These are phyloP conservation scores for Rhombomys opimus DNA, from an alignment of 2,113 vertebrate genomes.

Conservation along the genomic window DNA sequence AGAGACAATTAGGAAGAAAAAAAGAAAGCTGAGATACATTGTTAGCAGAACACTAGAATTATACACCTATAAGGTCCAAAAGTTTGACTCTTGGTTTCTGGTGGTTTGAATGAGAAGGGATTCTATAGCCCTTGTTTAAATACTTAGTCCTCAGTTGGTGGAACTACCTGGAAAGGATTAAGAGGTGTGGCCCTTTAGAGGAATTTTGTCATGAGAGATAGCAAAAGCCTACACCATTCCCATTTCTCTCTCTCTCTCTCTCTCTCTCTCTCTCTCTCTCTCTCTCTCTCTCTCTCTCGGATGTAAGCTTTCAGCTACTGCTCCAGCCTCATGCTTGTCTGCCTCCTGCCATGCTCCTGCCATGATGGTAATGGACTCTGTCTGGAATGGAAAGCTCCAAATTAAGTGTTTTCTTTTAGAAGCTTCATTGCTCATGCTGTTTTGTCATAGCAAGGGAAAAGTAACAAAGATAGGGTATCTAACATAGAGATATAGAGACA, in stretches of 20 bases:
- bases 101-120: not conserved
- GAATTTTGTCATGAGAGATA: not conserved
- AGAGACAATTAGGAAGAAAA: not conserved
- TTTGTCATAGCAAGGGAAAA: not conserved
- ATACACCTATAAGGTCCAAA: conserved; percentile 14
- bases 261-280: not conserved
- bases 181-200: not conserved
- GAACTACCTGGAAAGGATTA: not conserved
- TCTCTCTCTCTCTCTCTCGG: no score
- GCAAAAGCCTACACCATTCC: not conserved
- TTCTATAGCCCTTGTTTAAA: not conserved
- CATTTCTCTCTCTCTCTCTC: not conserved
- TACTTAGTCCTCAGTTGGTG: not conserved
- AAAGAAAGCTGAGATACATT: conserved; percentile 2
- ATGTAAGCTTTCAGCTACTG: not conserved
- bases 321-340: not conserved
- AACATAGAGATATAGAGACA: not conserved
- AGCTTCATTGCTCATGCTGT: not conserved
- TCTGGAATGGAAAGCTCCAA: not conserved
- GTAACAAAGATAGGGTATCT: not conserved
- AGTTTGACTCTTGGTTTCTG: not conserved
- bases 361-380: not conserved
- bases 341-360: not conserved
- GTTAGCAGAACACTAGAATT: not conserved
- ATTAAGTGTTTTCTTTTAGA: not conserved